Evolutionary conservation across 1,140 invertebrate species (phyloP), one percentile per base, ranked within the genome.

Genomic region (Agrilus planipennis): DNA sequence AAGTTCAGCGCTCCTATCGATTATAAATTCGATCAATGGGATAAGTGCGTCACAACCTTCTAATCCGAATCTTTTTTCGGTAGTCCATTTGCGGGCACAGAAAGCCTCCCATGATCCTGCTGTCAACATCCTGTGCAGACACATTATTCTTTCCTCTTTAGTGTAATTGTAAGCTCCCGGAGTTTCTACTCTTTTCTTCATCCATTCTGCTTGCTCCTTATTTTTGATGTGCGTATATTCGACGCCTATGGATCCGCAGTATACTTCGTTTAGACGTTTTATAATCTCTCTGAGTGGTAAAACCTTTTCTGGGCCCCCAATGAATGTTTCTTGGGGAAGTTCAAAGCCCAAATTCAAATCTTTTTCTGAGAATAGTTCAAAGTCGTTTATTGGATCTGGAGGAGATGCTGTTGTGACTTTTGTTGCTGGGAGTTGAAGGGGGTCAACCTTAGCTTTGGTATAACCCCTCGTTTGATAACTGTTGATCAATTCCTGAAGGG

Each of bases 221-320:
- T 89, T 94, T 61, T 95, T 96, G 51, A 98, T 93, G 65, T 94
- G 95, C 92, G 97, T 98, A 58, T 93, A 98, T 63, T 99, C 95
- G 1, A 96, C 84, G 20, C 93, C 93, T 53, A 89, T 89, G 56
- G 85, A 83, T 34, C 83, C 77, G 51, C 86, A 90, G 51, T 89
- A 89, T 1, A 84, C 77, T 49, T 77, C 73, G 68, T 98, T 91
- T 30, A 99, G 63, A 43, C 94, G 75, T 34, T 79, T 78, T 23
- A 98, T 65, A 52, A 99, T 99, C 61, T 98, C 93, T 48, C 82
- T 74, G 1, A 99, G 66, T 0, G 90, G 77, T 49, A 99, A 67
- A 12, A 81, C 75, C 51, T 81, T 86, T 44, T 92, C 81, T 56
- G 82, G 81, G 16, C 92, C 94, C 12, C 88, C 89, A 57, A 98